A percentile compares a stretch with the other conserved stretches of the same genome.
Evolutionary conservation across 2,113 vertebrate genomes (phyloP).

Genomic region (Spea bombifrons): DNA sequence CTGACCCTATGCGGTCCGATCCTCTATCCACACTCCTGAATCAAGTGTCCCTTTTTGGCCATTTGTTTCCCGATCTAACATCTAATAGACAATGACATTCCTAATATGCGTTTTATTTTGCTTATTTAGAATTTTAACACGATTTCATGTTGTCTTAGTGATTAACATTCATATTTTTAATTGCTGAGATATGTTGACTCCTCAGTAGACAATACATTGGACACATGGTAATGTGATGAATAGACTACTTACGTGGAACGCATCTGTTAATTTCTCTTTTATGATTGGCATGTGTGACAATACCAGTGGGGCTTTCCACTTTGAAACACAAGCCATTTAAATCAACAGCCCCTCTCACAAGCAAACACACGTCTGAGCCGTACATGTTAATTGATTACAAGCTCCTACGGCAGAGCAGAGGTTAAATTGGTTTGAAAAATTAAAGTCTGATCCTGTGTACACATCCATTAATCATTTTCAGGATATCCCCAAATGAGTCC

Average conservation of each 20-base stretch:
- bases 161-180: no score
- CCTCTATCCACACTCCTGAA: no score
- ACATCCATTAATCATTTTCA: slow-evolving; percentile 44
- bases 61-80: no score
- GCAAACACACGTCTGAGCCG: not conserved
- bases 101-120: no score
- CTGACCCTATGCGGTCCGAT: no score
- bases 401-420: slow-evolving; percentile 15
- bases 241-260: not conserved
- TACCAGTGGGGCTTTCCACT: not conserved
- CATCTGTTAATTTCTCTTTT: not conserved
- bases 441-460: slow-evolving; percentile 20
- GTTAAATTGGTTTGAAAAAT: slow-evolving; percentile 26
- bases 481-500: slow-evolving; percentile 39
- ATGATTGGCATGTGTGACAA: not conserved
- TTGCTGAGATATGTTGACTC: no score
- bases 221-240: not conserved
- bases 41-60: no score
- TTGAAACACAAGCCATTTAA: not conserved
- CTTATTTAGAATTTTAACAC: no score
- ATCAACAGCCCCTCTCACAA: not conserved
- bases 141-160: no score
- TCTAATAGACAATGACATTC: no score
- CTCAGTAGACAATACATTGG: no score
- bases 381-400: not conserved